A percentile compares a stretch with the other conserved stretches of the same genome.
These are phyloP conservation scores for Pipra filicauda DNA, from an alignment of 2,113 vertebrate genomes.

Conservation along the genomic window DNA sequence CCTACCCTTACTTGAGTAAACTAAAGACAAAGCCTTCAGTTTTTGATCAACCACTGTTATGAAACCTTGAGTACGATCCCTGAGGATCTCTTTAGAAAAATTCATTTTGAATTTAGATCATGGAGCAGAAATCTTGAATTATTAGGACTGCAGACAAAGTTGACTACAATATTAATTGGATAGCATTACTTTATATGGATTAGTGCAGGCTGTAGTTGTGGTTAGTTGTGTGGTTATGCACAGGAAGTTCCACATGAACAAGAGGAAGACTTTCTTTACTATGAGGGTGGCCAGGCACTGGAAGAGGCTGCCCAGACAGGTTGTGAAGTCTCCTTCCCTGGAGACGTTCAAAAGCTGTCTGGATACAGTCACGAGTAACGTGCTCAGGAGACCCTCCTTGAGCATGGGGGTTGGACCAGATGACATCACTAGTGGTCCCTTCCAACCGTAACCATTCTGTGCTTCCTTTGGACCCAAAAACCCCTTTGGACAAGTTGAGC, in stretches of 20 bases:
- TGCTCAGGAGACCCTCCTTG: background rate
- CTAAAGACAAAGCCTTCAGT: background rate
- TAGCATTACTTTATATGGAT: background rate
- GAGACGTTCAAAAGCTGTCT: background rate
- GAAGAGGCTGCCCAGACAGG: background rate
- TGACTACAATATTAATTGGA: background rate
- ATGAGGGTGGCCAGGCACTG: background rate
- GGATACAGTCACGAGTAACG: background rate
- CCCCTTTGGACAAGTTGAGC: background rate
- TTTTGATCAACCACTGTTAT: background rate
- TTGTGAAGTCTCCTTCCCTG: background rate
- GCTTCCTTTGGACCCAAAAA: background rate
- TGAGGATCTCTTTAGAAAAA: background rate
- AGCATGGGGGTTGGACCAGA: background rate
- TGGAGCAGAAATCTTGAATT: background rate
- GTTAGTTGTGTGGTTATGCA: background rate
- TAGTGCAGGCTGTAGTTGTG: background rate
- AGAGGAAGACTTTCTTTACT: background rate
- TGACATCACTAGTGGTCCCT: background rate
- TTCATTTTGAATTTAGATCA: background rate
- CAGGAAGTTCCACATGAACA: background rate
- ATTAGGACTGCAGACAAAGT: background rate
- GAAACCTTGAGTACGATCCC: background rate
- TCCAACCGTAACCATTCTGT: background rate
- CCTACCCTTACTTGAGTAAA: background rate